Evolutionary conservation across 2,797 vertebrate genomes (phyloP), one percentile per base, ranked within the genome.

Genomic region (Microtus agrestis): DNA sequence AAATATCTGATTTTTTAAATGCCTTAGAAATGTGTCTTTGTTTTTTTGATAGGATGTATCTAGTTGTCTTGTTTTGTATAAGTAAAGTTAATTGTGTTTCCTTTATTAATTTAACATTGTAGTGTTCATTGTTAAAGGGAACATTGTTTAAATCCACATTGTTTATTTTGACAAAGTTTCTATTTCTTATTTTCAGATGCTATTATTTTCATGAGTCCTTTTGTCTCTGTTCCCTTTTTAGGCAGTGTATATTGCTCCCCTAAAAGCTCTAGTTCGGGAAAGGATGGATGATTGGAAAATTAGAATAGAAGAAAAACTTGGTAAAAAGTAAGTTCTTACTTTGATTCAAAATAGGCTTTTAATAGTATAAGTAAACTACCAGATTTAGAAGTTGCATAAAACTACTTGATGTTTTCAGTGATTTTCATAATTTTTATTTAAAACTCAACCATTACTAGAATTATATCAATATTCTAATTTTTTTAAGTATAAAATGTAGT

Each of bases 211-310:
- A 85, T 94, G 13, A 95, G 56, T 86, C 2, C 91, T 97, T 97
- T 97, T 4, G 61, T 63, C 23, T 31, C 10, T 63, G 0, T 7
- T n/a, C 21, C 4, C 19, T 71, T 34, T 97, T 87, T 93, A 99
- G 99, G 99, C 99, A 90, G 99, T 99, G 37, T 99, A 99, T 95
- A 99, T 99, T 65, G 99, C 99, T 14, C 99, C 99, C 5, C 97
- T 99, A 91, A 99, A 99, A 97, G 99, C 99, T 15, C 98, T 99
- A 2, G 99, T 99, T 85, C 99, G 99, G 96, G 99, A 99, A 97
- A 99, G 99, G 98, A 99, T 99, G 87, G 99, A 99, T 96, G 99
- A 99, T 97, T 99, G 99, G 99, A 99, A 99, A 98, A 51, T 99
- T 97, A 98, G 99, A 96, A 99, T 99, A 95, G 99, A 99, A 98